These are phyloP conservation scores for Drosophila neonasuta DNA, from an alignment of 2,888 invertebrate species.

Conservation along the genomic window DNA sequence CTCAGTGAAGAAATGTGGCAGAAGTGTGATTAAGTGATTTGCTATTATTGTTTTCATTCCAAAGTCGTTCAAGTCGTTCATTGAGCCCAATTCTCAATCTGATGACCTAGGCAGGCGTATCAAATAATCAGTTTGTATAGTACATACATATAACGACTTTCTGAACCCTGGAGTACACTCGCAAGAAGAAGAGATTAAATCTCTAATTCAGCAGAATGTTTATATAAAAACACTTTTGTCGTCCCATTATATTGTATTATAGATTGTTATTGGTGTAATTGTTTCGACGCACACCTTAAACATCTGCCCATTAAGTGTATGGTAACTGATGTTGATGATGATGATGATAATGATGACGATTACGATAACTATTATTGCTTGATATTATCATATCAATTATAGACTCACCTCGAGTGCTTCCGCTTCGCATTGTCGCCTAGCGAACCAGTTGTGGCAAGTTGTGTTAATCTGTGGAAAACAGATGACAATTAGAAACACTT, in stretches of 20 bases:
- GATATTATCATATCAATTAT: constrained; percentile 3
- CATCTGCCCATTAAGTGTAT: constrained; percentile 3
- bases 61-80: constrained; percentile 21
- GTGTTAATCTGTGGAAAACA: constrained; percentile 49
- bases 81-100: constrained; percentile 26
- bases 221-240: neutral
- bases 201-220: neutral
- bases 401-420: constrained; percentile 62
- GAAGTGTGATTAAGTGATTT: constrained; percentile 14
- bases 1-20: constrained; percentile 10
- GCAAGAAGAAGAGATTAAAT: neutral
- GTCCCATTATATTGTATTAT: neutral
- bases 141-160: neutral
- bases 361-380: neutral
- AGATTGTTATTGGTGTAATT: neutral
- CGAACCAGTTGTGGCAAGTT: constrained; percentile 57
- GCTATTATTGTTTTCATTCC: constrained; percentile 9
- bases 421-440: constrained; percentile 61
- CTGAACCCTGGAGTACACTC: constrained; percentile 1
- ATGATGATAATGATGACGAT: constrained; percentile 3
- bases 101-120: constrained; percentile 16
- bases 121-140: constrained; percentile 14
- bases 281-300: neutral
- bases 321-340: neutral
- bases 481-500: constrained; percentile 13